Evolutionary conservation across 1,140 invertebrate species (phyloP), one percentile per base, ranked within the genome.

Genomic region (Philotrypesis tridentata): DNA sequence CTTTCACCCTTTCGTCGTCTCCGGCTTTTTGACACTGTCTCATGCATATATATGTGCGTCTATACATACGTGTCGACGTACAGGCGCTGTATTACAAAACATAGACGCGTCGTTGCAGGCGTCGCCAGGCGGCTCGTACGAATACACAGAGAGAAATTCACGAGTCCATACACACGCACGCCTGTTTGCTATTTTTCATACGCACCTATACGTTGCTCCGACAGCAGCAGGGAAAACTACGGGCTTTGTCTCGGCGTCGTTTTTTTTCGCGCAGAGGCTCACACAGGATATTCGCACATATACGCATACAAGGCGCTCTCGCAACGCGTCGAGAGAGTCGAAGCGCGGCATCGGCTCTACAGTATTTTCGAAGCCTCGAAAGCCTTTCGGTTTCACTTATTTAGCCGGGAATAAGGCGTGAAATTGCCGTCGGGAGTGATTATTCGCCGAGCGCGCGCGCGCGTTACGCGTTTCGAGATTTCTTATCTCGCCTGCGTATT

Each of bases 1-100:
- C 76, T 40, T 48, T 77, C 48, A 33, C 55, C n/a, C 29, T 68
- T 68, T 68, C 71, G 65, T 31, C 33, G 61, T 48, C 33, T 68
- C 48, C 5, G 17, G 48, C 21, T 55, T n/a, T 55, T 55, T 55
- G 17, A 37, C n/a, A n/a, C 40, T 37, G 8, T 8, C 33, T 3
- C 40, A 14, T 2, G 40, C 17, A 43, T 43, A 43, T 9, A 1
- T 43, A 9, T 9, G 8, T 40, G 12, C 8, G 8, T 40, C 8
- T 9, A 40, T 40, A 43, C 17, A 43, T 21, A 7, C 1, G 9
- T n/a, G n/a, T n/a, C n/a, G n/a, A n/a, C n/a, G n/a, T n/a, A n/a
- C n/a, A n/a, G n/a, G n/a, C n/a, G n/a, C n/a, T n/a, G n/a, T n/a
- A n/a, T n/a, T n/a, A n/a, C n/a, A n/a, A n/a, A n/a, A n/a, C n/a